Evolutionary conservation across 2,888 invertebrate genomes (phyloP).

Genomic region (Dynastes hyllus): DNA sequence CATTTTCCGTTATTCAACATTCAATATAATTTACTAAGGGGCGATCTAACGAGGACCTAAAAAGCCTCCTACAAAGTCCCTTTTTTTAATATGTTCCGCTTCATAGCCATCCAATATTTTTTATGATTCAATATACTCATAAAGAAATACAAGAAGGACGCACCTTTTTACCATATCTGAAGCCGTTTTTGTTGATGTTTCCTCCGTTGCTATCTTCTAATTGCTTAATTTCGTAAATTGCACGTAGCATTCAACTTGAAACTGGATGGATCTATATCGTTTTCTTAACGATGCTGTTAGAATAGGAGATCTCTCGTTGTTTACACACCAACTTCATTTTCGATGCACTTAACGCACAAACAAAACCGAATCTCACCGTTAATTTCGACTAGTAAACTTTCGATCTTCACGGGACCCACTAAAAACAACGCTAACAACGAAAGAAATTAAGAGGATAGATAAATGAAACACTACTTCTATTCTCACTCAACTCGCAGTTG

Average conservation of each 20-base stretch:
- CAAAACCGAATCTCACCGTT: not conserved
- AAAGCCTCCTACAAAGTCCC: not conserved
- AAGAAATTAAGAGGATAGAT: not conserved
- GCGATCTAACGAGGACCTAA: not conserved
- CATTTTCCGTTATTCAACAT: slow-evolving; percentile 14
- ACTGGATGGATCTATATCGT: not conserved
- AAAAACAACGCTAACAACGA: slow-evolving; percentile 2
- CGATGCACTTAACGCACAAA: slow-evolving; percentile 6
- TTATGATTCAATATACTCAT: not conserved
- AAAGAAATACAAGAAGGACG: slow-evolving; percentile 54
- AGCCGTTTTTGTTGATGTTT: slow-evolving; percentile 68
- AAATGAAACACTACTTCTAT: not conserved
- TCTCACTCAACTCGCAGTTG: not conserved
- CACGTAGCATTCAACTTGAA: slow-evolving; percentile 12
- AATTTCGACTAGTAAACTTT: not conserved
- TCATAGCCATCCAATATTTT: not conserved
- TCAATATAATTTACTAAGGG: not conserved
- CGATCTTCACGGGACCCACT: not conserved
- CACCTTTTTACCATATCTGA: slow-evolving; percentile 71
- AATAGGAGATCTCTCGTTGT: slow-evolving; percentile 34
- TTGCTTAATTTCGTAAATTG: slow-evolving; percentile 2
- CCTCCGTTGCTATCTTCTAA: slow-evolving; percentile 35
- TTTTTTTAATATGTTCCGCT: not conserved
- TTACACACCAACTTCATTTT: slow-evolving; percentile 49
- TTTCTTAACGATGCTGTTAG: slow-evolving; percentile 1